A percentile compares a stretch with the other conserved stretches of the same genome.
phyloP scores from a whole-genome alignment of 2,888 invertebrate genomes.

The Calameuta idolon region DNA sequence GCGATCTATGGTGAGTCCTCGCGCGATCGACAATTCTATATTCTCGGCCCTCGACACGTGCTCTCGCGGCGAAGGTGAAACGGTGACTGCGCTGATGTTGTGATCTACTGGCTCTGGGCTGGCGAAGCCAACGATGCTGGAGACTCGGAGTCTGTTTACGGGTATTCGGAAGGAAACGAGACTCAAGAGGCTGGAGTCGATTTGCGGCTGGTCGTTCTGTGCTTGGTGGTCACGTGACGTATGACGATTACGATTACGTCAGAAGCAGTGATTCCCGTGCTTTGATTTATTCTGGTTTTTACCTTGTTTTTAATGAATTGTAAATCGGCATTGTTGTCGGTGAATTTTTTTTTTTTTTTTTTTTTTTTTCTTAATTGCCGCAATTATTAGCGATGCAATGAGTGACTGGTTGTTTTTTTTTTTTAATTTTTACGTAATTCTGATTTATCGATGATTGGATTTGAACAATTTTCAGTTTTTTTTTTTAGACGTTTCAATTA shows the following conservation, averaged over 20 bases:
- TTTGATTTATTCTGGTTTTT: background rate
- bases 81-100: constrained; percentile 32
- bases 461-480: background rate
- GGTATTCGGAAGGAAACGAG: background rate
- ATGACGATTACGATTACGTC: too few relatives aligned
- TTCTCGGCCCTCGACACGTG: constrained; percentile 19
- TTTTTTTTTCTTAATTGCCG: background rate
- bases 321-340: background rate
- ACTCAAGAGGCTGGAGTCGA: background rate
- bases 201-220: background rate
- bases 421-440: background rate
- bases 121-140: background rate
- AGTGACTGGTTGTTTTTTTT: background rate
- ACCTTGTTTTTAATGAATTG: background rate
- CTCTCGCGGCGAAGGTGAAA: constrained; percentile 31
- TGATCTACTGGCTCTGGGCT: constrained; percentile 17
- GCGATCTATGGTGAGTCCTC: background rate
- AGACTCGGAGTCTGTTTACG: background rate
- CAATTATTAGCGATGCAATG: background rate
- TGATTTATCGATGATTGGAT: background rate
- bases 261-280: background rate
- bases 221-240: background rate
- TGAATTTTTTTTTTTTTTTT: background rate
- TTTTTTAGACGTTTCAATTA: background rate
- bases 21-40: background rate